Base-by-base conservation (phyloP, 2,113 vertebrate species). In the Alectura lathami region DNA sequence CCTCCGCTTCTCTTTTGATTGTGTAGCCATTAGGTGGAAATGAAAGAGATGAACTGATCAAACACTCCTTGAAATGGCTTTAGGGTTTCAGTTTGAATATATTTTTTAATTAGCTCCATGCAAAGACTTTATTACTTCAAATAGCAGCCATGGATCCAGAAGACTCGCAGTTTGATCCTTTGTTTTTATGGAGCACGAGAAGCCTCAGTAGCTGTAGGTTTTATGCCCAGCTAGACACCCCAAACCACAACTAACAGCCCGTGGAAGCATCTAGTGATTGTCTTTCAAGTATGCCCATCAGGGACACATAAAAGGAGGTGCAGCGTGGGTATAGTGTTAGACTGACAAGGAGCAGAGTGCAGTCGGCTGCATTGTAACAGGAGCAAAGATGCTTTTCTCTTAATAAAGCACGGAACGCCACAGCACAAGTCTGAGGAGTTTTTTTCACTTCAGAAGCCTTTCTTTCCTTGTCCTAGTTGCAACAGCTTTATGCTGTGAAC, bases 41-140 rank as follows among this genome's bases (percentile, higher is more conserved):
- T 92, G 72, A 94, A 94, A 94, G 94, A 91, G 79, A 69, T 38
- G 83, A 93, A 68, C 75, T 86, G 89, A 86, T 95, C 84, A 94
- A 91, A 88, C 87, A 38, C 48, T 93, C 66, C 82, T 69, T 74
- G 57, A 74, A 91, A 93, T 73, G 82, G 78, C 84, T 96, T 83
- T 70, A 96, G 81, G 90, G 91, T 89, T 96, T 81, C 70, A 62
- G 51, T 75, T 93, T 64, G 83, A 86, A 45, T 91, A 45, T 54
- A 43, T 66, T 79, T 87, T 91, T 94, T 76, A 95, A 96, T 95
- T 92, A 93, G 81, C 40, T 94, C 7, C 29, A 6, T 16, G 21
- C 84, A 85, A 91, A 89, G 88, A 69, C 70, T 91, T 77, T 38
- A 54, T 73, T 87, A 63, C 69, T 96, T 95, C 76, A 92, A 69